phyloP scores from a whole-genome alignment of 1,140 invertebrate species.

The Brachionus manjavacas region DNA sequence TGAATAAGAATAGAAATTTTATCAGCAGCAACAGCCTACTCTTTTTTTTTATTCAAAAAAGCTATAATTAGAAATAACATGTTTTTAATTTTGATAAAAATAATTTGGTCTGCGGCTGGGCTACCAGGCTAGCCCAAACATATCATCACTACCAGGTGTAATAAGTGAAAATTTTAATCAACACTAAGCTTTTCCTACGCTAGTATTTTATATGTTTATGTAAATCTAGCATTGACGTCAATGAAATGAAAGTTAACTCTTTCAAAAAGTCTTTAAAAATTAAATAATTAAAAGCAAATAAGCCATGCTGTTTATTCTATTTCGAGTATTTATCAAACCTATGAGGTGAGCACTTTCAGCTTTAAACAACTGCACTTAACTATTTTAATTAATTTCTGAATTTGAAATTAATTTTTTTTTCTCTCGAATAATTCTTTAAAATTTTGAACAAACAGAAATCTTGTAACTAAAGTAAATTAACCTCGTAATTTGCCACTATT shows the following conservation, averaged over 20 bases:
- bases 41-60: neutral
- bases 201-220: neutral
- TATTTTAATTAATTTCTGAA: neutral
- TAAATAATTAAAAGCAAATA: conserved; percentile 1
- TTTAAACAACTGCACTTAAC: neutral
- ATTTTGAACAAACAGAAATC: neutral
- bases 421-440: neutral
- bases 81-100: conserved; percentile 13
- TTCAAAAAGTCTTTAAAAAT: neutral
- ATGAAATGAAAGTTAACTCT: neutral
- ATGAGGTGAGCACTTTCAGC: neutral
- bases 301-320: neutral
- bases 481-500: neutral
- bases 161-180: neutral
- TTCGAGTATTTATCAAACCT: neutral
- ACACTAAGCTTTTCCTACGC: neutral
- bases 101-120: neutral
- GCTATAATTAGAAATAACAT: conserved; percentile 14
- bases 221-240: neutral
- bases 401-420: neutral
- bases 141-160: neutral
- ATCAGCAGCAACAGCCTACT: conserved; percentile 1
- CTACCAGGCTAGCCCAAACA: neutral
- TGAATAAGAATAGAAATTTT: conserved; percentile 30
- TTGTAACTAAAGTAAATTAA: neutral